Conservation (phyloP, 2,888 invertebrate genomes). For the Acrocera orbiculus region DNA sequence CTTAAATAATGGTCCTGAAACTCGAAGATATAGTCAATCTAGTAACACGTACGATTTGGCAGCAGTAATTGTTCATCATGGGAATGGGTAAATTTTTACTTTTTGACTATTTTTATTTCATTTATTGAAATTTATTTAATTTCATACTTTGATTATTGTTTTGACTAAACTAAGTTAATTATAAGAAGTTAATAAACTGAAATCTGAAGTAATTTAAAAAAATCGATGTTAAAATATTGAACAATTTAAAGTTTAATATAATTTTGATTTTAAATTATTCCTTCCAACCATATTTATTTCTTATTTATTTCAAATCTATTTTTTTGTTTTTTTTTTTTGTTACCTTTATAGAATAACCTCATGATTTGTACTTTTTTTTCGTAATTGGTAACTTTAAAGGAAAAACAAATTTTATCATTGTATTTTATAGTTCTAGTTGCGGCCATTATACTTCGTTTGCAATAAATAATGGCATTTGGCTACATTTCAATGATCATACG, state of each 20-base stretch:
- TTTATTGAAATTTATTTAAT: too few relatives aligned
- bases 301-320: not conserved
- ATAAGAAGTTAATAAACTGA: too few relatives aligned
- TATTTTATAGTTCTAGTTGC: slow-evolving; percentile 47
- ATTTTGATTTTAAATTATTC: too few relatives aligned
- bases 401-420: not conserved
- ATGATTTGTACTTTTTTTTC: not conserved
- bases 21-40: slow-evolving; percentile 42
- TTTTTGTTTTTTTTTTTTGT: not conserved
- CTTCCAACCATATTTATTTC: not conserved
- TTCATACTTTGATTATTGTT: too few relatives aligned
- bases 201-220: too few relatives aligned
- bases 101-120: too few relatives aligned
- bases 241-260: too few relatives aligned
- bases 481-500: slow-evolving; percentile 71
- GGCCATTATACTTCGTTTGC: slow-evolving; percentile 78
- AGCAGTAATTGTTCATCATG: slow-evolving; percentile 67
- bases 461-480: slow-evolving; percentile 62
- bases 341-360: not conserved
- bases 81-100: slow-evolving; percentile 45
- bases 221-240: too few relatives aligned
- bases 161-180: too few relatives aligned
- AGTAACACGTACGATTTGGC: slow-evolving; percentile 59
- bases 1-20: slow-evolving; percentile 45
- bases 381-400: too few relatives aligned